phyloP scores from a whole-genome alignment of 1,140 invertebrate genomes.

The Drosophila hydei region DNA sequence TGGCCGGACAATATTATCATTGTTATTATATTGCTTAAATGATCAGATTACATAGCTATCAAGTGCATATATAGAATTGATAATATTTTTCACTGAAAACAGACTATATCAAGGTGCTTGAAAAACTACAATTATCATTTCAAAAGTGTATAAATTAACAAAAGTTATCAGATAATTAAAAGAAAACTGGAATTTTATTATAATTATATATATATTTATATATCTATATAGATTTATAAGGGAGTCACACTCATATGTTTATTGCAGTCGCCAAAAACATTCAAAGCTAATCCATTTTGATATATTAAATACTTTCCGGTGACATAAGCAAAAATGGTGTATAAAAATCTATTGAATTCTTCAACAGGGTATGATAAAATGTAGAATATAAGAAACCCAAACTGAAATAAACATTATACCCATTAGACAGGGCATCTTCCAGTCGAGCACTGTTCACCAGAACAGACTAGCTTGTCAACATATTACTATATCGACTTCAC shows the following conservation, averaged over 20 bases:
- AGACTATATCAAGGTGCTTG: neutral
- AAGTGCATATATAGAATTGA: too few relatives aligned
- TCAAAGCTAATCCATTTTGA: conserved; percentile 25
- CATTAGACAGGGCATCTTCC: neutral
- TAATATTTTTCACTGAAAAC: too few relatives aligned
- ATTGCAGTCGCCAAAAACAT: conserved; percentile 2
- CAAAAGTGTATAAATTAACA: neutral
- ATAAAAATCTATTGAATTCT: neutral
- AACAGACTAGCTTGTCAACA: neutral
- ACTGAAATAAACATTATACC: neutral
- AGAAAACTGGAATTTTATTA: conserved; percentile 1
- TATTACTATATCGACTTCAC: neutral
- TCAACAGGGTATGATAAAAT: neutral
- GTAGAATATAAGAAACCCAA: neutral
- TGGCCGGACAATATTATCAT: too few relatives aligned
- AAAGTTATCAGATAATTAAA: conserved; percentile 59
- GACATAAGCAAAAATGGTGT: conserved; percentile 7
- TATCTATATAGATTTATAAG: neutral
- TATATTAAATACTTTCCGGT: conserved; percentile 31
- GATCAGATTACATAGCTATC: too few relatives aligned
- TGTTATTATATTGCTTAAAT: too few relatives aligned
- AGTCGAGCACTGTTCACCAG: neutral
- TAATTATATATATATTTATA: neutral
- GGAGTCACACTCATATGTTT: neutral
- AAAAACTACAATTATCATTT: neutral